Percentiles rank a stretch among this genome's conserved stretches.
Evolutionary conservation across 1,140 invertebrate genomes (phyloP).

Genomic region (Chrysoperla carnea): DNA sequence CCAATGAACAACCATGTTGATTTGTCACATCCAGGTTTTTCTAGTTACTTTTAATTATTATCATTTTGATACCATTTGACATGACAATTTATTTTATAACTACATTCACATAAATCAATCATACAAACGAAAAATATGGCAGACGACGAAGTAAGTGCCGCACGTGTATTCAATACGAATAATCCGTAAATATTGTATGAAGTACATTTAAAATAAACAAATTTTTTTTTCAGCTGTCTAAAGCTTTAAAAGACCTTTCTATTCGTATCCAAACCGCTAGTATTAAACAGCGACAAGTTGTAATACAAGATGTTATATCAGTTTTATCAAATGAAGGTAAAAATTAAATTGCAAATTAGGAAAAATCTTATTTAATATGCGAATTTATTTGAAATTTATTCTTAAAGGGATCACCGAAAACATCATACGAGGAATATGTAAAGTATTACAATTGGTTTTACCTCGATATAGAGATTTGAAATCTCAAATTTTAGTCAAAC

Average conservation of each 20-base stretch:
- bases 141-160: constrained; percentile 25
- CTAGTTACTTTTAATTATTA: too few relatives aligned
- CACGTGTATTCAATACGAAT: constrained; percentile 18
- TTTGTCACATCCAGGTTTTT: too few relatives aligned
- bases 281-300: constrained; percentile 48
- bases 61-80: too few relatives aligned
- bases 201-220: constrained; percentile 3
- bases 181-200: constrained; percentile 4
- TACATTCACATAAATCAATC: too few relatives aligned
- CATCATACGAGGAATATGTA: constrained; percentile 60
- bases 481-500: constrained; percentile 54
- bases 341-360: constrained; percentile 10
- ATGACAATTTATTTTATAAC: too few relatives aligned
- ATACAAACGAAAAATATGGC: constrained; percentile 18
- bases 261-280: constrained; percentile 59
- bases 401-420: constrained; percentile 57
- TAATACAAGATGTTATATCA: constrained; percentile 50
- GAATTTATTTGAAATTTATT: constrained; percentile 1
- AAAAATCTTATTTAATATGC: constrained; percentile 4
- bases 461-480: constrained; percentile 57
- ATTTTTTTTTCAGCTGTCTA: constrained; percentile 39
- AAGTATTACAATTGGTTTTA: constrained; percentile 50
- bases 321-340: constrained; percentile 57
- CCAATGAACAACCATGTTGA: too few relatives aligned
- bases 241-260: constrained; percentile 62